Percentiles rank a stretch among this genome's conserved stretches.
These are phyloP conservation scores for Aurelia sp. DNA, from an alignment of 30 jellyfish, hydroid and myxozoan species.

Conservation along the genomic window DNA sequence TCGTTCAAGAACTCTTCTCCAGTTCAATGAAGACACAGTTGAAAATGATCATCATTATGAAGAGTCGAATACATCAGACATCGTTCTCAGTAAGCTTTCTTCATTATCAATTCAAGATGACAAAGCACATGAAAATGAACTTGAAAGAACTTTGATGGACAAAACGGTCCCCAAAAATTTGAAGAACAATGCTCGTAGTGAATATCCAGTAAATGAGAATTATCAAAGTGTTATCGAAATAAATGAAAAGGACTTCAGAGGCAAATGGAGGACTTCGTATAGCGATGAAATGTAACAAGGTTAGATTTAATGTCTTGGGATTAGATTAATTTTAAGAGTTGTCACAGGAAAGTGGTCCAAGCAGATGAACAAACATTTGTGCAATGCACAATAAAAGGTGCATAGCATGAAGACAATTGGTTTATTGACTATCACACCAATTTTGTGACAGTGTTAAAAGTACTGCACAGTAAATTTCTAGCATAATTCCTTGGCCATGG, in stretches of 20 bases:
- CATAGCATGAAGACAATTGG: too few relatives aligned
- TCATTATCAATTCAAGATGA: constrained; percentile 46
- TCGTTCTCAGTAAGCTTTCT: constrained; percentile 58
- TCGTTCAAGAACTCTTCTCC: constrained; percentile 88
- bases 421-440: too few relatives aligned
- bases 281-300: constrained; percentile 53
- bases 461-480: too few relatives aligned
- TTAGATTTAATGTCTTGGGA: background rate
- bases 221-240: constrained; percentile 65
- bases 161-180: background rate
- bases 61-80: constrained; percentile 65
- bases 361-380: too few relatives aligned
- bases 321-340: too few relatives aligned
- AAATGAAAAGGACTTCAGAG: constrained; percentile 26
- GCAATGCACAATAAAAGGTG: too few relatives aligned
- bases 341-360: too few relatives aligned
- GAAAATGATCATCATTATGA: constrained; percentile 71
- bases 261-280: constrained; percentile 67
- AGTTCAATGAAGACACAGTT: constrained; percentile 60
- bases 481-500: too few relatives aligned
- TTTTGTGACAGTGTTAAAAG: too few relatives aligned
- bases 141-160: constrained; percentile 2
- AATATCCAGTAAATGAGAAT: background rate
- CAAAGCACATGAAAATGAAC: constrained; percentile 21
- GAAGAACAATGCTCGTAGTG: constrained; percentile 17